Percentiles rank a stretch among this genome's conserved stretches.
These are phyloP conservation scores for Leucopsar rothschildi DNA, from an alignment of 2,113 vertebrate species.

Conservation along the genomic window DNA sequence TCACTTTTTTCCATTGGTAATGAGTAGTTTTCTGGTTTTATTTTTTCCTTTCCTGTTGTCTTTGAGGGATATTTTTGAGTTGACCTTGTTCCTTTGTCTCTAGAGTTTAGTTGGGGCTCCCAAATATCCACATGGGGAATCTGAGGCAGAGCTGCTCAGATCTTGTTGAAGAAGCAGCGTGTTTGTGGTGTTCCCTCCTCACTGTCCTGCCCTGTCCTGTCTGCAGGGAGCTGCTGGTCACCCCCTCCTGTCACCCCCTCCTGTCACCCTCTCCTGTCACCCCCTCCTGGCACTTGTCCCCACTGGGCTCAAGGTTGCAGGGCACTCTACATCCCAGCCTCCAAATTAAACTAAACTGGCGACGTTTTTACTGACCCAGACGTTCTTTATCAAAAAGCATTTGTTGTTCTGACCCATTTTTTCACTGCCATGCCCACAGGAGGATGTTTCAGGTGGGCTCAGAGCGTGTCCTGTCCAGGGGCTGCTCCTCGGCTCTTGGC, in stretches of 20 bases:
- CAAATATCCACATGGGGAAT: not conserved
- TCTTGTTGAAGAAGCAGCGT: rapidly evolving
- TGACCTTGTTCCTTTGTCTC: not conserved
- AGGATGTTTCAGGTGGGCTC: not conserved
- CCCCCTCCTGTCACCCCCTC: not conserved
- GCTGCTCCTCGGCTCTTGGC: not conserved
- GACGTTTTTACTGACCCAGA: not conserved
- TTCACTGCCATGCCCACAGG: not conserved
- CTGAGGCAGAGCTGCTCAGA: not conserved
- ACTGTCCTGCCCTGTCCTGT: not conserved
- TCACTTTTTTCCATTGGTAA: not conserved
- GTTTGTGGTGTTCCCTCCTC: rapidly evolving
- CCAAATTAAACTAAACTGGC: not conserved
- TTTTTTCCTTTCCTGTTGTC: not conserved
- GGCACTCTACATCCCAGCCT: too few species aligned
- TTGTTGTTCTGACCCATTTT: not conserved
- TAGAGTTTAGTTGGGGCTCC: not conserved
- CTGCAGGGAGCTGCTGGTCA: not conserved
- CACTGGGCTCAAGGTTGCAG: rapidly evolving
- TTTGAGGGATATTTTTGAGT: not conserved
- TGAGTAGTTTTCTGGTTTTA: not conserved
- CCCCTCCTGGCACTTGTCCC: not conserved
- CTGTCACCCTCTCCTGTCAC: not conserved
- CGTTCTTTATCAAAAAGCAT: not conserved
- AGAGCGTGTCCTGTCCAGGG: not conserved